These are phyloP conservation scores for Bombylius major DNA, from an alignment of 2,888 invertebrate species.

Conservation along the genomic window DNA sequence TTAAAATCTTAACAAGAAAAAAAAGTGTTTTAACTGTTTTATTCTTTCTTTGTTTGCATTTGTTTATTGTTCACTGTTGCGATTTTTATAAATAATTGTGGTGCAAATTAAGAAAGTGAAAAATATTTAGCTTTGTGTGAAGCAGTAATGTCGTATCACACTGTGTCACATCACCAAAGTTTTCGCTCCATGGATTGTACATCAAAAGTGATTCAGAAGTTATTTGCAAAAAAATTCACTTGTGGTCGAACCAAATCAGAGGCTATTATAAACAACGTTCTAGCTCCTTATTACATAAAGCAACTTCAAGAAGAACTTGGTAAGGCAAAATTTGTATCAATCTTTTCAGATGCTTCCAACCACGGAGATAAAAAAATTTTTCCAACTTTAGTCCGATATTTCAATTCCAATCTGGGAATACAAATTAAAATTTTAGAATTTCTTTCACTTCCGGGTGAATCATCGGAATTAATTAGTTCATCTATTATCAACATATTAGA, in stretches of 20 bases:
- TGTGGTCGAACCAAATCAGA: constrained; percentile 7
- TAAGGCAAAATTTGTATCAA: constrained; percentile 10
- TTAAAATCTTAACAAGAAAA: no score
- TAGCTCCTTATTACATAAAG: constrained; percentile 8
- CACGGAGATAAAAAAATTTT: constrained; percentile 6
- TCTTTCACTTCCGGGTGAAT: constrained; percentile 7
- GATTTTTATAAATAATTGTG: no score
- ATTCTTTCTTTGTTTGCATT: no score
- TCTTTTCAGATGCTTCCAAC: constrained; percentile 9
- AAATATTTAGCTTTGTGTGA: no score
- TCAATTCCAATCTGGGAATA: not conserved
- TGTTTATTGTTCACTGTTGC: no score
- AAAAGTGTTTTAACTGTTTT: no score
- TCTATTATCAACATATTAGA: not conserved
- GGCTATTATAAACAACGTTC: constrained; percentile 6
- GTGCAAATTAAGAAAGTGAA: no score
- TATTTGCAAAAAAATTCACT: constrained; percentile 7
- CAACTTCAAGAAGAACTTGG: constrained; percentile 14
- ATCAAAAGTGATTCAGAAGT: constrained; percentile 6
- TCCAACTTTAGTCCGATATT: constrained; percentile 3
- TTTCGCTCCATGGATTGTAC: constrained; percentile 10
- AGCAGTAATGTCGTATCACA: no score
- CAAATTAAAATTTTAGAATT: constrained; percentile 2
- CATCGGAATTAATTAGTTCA: constrained; percentile 2
- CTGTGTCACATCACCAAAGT: no score